phyloP scores from a whole-genome alignment of 2,113 vertebrate species.

The Tringa solitaria region DNA sequence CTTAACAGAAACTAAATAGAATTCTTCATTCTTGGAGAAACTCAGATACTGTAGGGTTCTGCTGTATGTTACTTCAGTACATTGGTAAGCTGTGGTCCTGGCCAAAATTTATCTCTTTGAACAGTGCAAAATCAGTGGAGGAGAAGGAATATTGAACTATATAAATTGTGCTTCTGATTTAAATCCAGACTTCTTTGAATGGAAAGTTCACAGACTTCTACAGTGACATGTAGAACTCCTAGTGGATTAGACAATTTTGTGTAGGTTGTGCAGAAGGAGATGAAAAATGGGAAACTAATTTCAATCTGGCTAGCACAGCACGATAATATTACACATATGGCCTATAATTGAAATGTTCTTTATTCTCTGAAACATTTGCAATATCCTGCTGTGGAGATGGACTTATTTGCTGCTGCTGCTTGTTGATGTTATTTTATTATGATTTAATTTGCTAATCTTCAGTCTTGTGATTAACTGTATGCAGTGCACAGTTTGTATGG shows the following conservation, averaged over 20 bases:
- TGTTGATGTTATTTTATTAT: neutral
- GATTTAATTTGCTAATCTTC: slow-evolving; percentile 14
- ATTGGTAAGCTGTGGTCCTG: neutral
- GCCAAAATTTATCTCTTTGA: neutral
- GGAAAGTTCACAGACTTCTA: neutral
- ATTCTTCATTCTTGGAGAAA: neutral
- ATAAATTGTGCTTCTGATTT: neutral
- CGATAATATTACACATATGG: neutral
- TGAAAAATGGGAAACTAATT: slow-evolving; percentile 1
- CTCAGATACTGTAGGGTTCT: neutral
- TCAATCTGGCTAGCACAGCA: neutral
- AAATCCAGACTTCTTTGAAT: neutral
- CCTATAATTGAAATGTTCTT: neutral
- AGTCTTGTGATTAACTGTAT: neutral
- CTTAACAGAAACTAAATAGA: neutral
- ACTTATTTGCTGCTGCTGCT: neutral
- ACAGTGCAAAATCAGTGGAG: neutral
- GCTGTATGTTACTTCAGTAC: neutral
- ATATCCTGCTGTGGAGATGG: slow-evolving; percentile 20
- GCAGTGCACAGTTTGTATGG: neutral
- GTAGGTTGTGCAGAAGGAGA: neutral
- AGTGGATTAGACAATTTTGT: neutral
- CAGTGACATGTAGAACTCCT: neutral
- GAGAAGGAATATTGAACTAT: neutral
- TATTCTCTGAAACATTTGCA: neutral